phyloP scores from a whole-genome alignment of 2,888 invertebrate genomes.

The Dorcus parallelipipedus region DNA sequence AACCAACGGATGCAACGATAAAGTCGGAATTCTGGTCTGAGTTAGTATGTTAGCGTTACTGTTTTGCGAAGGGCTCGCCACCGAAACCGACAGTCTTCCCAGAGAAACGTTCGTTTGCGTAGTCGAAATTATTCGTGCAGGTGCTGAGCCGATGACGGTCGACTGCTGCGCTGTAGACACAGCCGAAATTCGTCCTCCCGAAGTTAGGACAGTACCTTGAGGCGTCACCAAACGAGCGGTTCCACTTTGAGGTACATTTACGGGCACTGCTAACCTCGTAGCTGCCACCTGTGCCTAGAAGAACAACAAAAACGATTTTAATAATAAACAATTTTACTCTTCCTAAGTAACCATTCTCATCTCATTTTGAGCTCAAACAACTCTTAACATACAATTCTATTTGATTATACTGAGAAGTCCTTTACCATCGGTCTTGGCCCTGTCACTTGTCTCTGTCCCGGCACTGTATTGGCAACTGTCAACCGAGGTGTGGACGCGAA shows the following conservation, averaged over 20 bases:
- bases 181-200: constrained; percentile 40
- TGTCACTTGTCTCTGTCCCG: constrained; percentile 31
- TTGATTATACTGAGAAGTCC: constrained; percentile 1
- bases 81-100: constrained; percentile 37
- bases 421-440: constrained; percentile 37
- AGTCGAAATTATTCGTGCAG: constrained; percentile 36
- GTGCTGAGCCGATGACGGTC: constrained; percentile 30
- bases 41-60: constrained; percentile 34
- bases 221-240: constrained; percentile 37
- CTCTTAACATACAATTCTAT: too few species aligned
- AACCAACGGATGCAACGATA: constrained; percentile 42
- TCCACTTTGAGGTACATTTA: constrained; percentile 37
- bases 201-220: constrained; percentile 41
- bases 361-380: too few species aligned
- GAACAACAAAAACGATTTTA: too few species aligned
- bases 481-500: constrained; percentile 40
- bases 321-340: too few species aligned
- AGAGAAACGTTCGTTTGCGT: constrained; percentile 39
- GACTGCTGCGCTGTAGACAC: constrained; percentile 35
- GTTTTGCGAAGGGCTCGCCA: constrained; percentile 32
- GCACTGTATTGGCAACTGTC: constrained; percentile 37
- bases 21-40: constrained; percentile 39
- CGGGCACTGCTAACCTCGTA: constrained; percentile 36
- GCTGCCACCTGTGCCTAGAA: constrained; percentile 40
- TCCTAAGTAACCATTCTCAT: too few species aligned